phyloP scores from a whole-genome alignment of 1,140 invertebrate species.

The Chrysopa pallens region DNA sequence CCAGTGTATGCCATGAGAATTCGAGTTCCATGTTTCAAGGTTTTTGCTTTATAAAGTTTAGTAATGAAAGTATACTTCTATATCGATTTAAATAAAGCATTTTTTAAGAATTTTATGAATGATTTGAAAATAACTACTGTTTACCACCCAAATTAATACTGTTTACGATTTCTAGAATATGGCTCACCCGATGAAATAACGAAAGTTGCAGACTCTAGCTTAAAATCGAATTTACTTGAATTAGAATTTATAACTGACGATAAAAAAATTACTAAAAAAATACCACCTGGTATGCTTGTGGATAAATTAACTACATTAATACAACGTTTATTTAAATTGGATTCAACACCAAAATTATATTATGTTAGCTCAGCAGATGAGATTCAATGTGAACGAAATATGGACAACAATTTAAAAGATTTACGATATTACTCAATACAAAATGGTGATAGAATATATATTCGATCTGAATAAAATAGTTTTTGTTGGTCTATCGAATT shows the following conservation, averaged over 20 bases:
- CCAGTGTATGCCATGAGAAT: too few relatives aligned
- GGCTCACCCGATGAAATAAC: slow-evolving; percentile 58
- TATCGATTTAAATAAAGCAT: too few relatives aligned
- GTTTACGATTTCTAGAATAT: slow-evolving; percentile 52
- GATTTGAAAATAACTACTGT: too few relatives aligned
- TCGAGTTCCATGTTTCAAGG: too few relatives aligned
- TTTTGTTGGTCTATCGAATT: too few relatives aligned
- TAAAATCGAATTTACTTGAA: slow-evolving; percentile 51
- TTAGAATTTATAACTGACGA: slow-evolving; percentile 36
- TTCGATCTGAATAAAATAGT: too few relatives aligned
- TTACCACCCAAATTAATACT: too few relatives aligned
- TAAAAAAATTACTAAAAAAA: slow-evolving; percentile 41
- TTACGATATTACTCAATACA: slow-evolving; percentile 70
- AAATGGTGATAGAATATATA: slow-evolving; percentile 59
- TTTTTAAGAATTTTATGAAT: too few relatives aligned
- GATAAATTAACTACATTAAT: slow-evolving; percentile 60
- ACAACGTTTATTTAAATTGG: slow-evolving; percentile 44
- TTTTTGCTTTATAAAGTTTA: too few relatives aligned
- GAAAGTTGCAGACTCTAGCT: slow-evolving; percentile 34
- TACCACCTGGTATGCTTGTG: slow-evolving; percentile 60
- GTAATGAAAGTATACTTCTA: too few relatives aligned
- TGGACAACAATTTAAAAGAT: slow-evolving; percentile 66
- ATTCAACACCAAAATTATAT: slow-evolving; percentile 25
- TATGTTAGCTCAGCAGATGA: slow-evolving; percentile 30
- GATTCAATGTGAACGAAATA: slow-evolving; percentile 43